Percentiles rank a stretch among this genome's conserved stretches.
phyloP scores from a whole-genome alignment of 1,140 invertebrate genomes.

The Solenopsis invicta region DNA sequence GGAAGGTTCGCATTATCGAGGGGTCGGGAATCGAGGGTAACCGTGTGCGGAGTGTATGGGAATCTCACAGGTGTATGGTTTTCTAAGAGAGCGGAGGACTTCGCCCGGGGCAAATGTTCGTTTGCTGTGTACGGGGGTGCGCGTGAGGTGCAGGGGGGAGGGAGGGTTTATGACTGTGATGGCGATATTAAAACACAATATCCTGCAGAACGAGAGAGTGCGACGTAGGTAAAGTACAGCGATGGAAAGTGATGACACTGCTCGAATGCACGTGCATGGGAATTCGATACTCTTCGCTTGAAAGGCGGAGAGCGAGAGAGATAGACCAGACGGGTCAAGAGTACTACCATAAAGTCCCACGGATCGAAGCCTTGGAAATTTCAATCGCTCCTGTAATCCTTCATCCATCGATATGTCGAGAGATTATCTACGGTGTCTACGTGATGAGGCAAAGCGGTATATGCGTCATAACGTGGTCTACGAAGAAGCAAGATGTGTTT shows the following conservation, averaged over 20 bases:
- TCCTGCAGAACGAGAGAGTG: constrained; percentile 76
- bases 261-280: constrained; percentile 85
- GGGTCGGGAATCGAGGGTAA: constrained; percentile 79
- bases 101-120: constrained; percentile 62
- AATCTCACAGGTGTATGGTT: constrained; percentile 86
- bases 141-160: neutral
- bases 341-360: constrained; percentile 78
- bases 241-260: constrained; percentile 84
- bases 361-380: constrained; percentile 75
- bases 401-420: constrained; percentile 74
- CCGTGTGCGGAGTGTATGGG: constrained; percentile 80
- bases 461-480: neutral
- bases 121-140: constrained; percentile 63
- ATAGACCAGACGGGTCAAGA: constrained; percentile 82
- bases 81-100: constrained; percentile 77
- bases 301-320: constrained; percentile 19
- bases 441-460: neutral
- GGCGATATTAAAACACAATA: constrained; percentile 86
- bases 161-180: constrained; percentile 71
- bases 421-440: constrained; percentile 55
- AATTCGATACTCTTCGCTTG: constrained; percentile 81
- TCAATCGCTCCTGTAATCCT: constrained; percentile 73
- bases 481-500: constrained; percentile 3
- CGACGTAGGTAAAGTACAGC: constrained; percentile 65
- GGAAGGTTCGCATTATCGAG: constrained; percentile 77